Evolutionary conservation across 2,113 vertebrate genomes (phyloP).

Genomic region (Platysteira castanea): DNA sequence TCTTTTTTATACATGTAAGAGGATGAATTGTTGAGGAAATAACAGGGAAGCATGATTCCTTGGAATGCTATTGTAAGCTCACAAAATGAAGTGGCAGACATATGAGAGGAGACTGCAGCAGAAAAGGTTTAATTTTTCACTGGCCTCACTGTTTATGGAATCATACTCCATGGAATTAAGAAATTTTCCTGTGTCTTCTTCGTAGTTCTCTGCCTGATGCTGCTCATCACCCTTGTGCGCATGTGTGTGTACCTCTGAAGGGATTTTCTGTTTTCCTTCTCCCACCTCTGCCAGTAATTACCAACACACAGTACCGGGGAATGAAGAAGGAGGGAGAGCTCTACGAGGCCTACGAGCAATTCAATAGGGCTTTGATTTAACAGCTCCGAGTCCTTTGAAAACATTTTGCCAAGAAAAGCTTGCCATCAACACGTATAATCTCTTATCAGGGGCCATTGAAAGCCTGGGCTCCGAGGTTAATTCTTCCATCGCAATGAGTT

Average conservation of each 20-base stretch:
- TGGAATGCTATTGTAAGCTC: neutral
- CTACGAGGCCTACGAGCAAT: conserved; percentile 57
- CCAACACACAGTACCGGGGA: neutral
- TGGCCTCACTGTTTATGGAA: neutral
- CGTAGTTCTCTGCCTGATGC: neutral
- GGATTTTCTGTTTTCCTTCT: conserved; percentile 20
- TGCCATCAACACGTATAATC: conserved; percentile 99
- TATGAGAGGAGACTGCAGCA: neutral
- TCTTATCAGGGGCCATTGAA: conserved; percentile 98
- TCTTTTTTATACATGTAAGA: neutral
- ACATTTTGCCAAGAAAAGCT: conserved; percentile 88
- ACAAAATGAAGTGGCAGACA: neutral
- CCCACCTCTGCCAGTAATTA: conserved; percentile 34
- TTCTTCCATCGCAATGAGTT: conserved; percentile 98
- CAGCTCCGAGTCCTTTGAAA: conserved; percentile 89
- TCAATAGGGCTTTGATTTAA: conserved; percentile 86
- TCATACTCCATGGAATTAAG: neutral
- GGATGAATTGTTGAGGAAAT: neutral
- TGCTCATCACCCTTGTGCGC: neutral
- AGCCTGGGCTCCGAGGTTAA: conserved; percentile 95
- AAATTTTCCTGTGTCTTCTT: neutral
- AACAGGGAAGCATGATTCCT: neutral
- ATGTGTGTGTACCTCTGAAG: neutral
- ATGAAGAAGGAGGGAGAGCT: conserved; percentile 27
- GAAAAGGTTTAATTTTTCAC: neutral